These are phyloP conservation scores for Pristionchus fissidentatus DNA, from an alignment of 2,888 invertebrate genomes.

Conservation along the genomic window DNA sequence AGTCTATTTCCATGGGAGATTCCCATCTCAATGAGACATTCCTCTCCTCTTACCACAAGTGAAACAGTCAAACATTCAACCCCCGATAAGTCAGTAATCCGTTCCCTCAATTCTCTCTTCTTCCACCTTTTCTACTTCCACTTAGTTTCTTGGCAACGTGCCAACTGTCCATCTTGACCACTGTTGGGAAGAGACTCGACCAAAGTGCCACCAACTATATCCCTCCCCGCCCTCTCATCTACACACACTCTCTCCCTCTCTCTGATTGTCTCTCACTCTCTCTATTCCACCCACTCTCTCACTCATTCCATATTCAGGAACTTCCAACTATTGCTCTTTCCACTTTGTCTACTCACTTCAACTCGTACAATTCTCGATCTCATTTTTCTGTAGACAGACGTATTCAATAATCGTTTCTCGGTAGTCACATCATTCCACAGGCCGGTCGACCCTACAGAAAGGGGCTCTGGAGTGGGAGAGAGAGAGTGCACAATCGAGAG, in stretches of 20 bases:
- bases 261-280: neutral
- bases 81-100: neutral
- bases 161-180: neutral
- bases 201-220: conserved; percentile 23
- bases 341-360: neutral
- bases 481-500: too few species aligned
- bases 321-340: conserved; percentile 2
- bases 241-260: neutral
- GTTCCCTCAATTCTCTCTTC: neutral
- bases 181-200: too few species aligned
- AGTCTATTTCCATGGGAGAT: neutral
- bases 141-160: conserved; percentile 17
- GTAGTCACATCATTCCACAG: too few species aligned
- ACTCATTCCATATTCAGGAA: conserved; percentile 17
- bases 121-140: neutral
- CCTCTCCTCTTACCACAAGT: neutral
- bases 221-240: conserved; percentile 10
- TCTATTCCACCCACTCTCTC: conserved; percentile 9
- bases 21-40: neutral
- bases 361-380: neutral
- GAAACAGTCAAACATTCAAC: conserved; percentile 7
- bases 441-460: too few species aligned
- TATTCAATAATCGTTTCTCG: too few species aligned
- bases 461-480: too few species aligned
- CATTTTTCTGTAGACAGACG: neutral